These are phyloP conservation scores for Piaya cayana DNA, from an alignment of 2,113 vertebrate genomes.

Conservation along the genomic window DNA sequence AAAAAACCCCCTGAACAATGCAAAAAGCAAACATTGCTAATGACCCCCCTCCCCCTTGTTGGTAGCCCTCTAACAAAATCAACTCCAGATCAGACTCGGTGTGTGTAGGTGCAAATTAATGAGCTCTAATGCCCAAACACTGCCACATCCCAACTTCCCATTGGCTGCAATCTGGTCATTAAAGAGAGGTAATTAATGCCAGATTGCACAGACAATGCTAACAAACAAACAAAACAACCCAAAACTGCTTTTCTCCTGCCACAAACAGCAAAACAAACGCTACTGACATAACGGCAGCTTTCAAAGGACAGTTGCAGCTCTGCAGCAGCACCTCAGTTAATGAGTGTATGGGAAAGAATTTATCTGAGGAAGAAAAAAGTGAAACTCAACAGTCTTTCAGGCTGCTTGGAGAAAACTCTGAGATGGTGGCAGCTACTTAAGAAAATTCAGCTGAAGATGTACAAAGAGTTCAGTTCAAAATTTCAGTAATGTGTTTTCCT, in stretches of 20 bases:
- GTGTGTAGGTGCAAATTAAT: slow-evolving; percentile 6
- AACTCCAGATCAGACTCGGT: background rate
- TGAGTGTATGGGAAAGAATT: slow-evolving; percentile 56
- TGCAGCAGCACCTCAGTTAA: slow-evolving; percentile 48
- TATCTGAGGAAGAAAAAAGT: slow-evolving; percentile 54
- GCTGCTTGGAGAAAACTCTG: slow-evolving; percentile 37
- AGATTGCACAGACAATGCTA: slow-evolving; percentile 61
- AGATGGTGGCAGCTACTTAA: slow-evolving; percentile 31
- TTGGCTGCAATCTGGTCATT: slow-evolving; percentile 46
- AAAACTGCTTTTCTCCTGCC: slow-evolving; percentile 56
- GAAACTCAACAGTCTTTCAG: slow-evolving; percentile 50
- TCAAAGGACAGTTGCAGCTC: slow-evolving; percentile 54
- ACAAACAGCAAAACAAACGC: slow-evolving; percentile 53
- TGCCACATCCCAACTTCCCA: slow-evolving; percentile 21
- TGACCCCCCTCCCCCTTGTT: background rate
- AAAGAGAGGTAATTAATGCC: slow-evolving; percentile 68
- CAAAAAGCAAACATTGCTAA: background rate
- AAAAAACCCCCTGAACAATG: background rate
- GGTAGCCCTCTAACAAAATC: background rate
- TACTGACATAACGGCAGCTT: slow-evolving; percentile 51
- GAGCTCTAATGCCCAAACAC: slow-evolving; percentile 37
- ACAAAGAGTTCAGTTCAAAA: background rate
- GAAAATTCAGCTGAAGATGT: slow-evolving; percentile 20
- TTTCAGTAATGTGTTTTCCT: slow-evolving; percentile 12
- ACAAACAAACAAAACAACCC: slow-evolving; percentile 61